Conservation (phyloP, 1,140 invertebrate genomes). For the Pseudachorutes palmiensis region DNA sequence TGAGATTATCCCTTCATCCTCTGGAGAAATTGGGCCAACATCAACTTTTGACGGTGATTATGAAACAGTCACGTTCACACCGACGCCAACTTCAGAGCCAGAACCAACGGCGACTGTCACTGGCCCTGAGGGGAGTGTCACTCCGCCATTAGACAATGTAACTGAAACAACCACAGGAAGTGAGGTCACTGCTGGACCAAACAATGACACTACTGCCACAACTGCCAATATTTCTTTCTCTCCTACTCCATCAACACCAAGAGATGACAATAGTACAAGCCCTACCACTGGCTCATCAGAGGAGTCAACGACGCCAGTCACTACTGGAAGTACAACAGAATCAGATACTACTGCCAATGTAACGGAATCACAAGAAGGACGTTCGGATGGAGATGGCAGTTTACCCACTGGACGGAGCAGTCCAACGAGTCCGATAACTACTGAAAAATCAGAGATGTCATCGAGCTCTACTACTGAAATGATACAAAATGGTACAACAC, state of each 20-base stretch:
- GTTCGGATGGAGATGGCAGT: no score
- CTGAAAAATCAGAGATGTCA: neutral
- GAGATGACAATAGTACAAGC: no score
- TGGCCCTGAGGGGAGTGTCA: neutral
- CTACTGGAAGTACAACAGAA: no score
- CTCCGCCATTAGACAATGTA: neutral
- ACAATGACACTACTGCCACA: neutral
- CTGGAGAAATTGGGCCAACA: neutral
- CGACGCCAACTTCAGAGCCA: neutral
- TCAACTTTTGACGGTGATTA: neutral
- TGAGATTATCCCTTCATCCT: neutral
- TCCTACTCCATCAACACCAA: no score
- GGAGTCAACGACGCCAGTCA: no score
- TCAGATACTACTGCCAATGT: no score
- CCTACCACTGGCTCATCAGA: no score
- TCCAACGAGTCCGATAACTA: no score
- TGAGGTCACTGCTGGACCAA: neutral
- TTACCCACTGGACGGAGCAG: no score
- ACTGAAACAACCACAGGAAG: neutral
- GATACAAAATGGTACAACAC: neutral
- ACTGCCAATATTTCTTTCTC: no score
- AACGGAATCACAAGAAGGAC: no score
- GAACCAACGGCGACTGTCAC: constrained; percentile 1
- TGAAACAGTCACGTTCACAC: neutral
- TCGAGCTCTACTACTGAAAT: neutral